Evolutionary conservation across 2,888 invertebrate species (phyloP).

Genomic region (Agapostemon virescens): DNA sequence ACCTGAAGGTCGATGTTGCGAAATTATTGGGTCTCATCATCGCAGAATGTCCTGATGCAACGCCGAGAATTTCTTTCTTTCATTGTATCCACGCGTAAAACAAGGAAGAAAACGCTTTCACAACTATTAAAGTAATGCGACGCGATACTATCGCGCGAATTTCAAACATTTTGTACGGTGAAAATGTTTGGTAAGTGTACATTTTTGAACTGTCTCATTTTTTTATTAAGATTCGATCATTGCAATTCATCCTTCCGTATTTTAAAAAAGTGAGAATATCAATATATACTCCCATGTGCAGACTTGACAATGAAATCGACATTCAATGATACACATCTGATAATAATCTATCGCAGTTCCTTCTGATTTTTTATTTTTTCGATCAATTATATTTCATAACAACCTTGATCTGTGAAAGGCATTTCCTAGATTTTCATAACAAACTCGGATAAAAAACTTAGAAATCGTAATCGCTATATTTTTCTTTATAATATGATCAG

Average conservation of each 20-base stretch:
- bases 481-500: too few species aligned
- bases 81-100: slow-evolving; percentile 36
- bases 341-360: neutral
- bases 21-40: slow-evolving; percentile 55
- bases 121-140: neutral
- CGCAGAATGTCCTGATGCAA: slow-evolving; percentile 21
- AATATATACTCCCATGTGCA: neutral
- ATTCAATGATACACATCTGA: neutral
- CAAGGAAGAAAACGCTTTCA: slow-evolving; percentile 21
- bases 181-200: neutral
- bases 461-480: too few species aligned
- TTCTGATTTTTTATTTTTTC: too few species aligned
- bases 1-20: slow-evolving; percentile 56
- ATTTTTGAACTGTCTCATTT: neutral
- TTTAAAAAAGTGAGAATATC: too few species aligned
- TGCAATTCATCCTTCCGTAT: neutral
- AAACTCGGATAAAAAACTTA: too few species aligned
- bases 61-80: slow-evolving; percentile 43
- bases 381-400: too few species aligned
- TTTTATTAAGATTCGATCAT: neutral
- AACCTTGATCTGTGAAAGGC: too few species aligned
- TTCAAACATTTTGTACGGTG: neutral
- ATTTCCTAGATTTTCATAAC: too few species aligned
- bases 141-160: neutral
- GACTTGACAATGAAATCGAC: neutral